These are phyloP conservation scores for Grapholita molesta DNA, from an alignment of 1,140 invertebrate genomes.

Conservation along the genomic window DNA sequence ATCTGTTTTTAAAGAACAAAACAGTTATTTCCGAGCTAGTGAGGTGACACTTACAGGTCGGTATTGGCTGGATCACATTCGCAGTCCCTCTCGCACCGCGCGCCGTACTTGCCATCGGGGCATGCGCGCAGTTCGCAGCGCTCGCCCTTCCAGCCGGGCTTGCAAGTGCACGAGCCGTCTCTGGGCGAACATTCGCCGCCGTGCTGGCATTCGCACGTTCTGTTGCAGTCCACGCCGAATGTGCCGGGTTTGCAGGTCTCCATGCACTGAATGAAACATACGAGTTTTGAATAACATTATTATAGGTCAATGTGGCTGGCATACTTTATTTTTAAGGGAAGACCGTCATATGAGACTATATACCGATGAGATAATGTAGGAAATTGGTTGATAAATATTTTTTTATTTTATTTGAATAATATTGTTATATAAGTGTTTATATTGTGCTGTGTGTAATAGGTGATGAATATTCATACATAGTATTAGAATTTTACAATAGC, in stretches of 20 bases:
- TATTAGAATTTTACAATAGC: background rate
- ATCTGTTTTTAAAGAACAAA: too few species aligned
- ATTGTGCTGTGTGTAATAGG: too few species aligned
- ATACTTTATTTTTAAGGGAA: too few species aligned
- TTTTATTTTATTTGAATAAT: too few species aligned
- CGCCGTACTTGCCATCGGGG: slow-evolving; percentile 82
- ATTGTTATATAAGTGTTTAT: too few species aligned
- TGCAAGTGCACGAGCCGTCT: slow-evolving; percentile 86
- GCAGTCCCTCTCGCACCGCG: slow-evolving; percentile 86
- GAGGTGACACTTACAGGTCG: slow-evolving; percentile 75
- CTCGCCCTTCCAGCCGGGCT: slow-evolving; percentile 86
- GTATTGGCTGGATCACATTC: slow-evolving; percentile 87
- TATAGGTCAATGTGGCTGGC: too few species aligned
- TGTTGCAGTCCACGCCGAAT: slow-evolving; percentile 87
- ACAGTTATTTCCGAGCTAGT: background rate
- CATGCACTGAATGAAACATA: slow-evolving; percentile 80
- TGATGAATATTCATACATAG: slow-evolving; percentile 13
- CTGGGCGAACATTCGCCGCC: slow-evolving; percentile 84
- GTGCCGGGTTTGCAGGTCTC: slow-evolving; percentile 86
- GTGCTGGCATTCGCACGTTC: slow-evolving; percentile 88
- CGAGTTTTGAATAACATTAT: too few species aligned
- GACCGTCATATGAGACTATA: too few species aligned
- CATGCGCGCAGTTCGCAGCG: slow-evolving; percentile 85
- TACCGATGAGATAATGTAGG: too few species aligned
- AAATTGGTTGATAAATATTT: too few species aligned